Conservation (phyloP, 2,888 invertebrate species). For the Apodemia mormo region DNA sequence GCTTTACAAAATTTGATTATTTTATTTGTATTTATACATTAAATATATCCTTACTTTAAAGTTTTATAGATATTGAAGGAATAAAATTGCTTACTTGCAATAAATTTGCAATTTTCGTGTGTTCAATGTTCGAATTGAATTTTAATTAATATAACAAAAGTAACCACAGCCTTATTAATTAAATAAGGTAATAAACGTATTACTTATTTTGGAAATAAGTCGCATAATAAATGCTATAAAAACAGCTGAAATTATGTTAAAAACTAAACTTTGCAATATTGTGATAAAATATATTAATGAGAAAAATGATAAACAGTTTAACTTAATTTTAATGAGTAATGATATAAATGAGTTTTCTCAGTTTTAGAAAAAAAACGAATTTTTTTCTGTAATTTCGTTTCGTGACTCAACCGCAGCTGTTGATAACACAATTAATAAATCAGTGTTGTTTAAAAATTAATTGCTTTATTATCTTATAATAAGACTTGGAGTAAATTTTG, state of each 20-base stretch:
- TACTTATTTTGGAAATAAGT: not conserved
- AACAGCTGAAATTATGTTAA: not conserved
- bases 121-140: too few species aligned
- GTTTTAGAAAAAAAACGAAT: not conserved
- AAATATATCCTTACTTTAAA: too few species aligned
- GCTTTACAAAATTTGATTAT: too few species aligned
- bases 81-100: too few species aligned
- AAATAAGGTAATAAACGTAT: not conserved
- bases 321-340: not conserved
- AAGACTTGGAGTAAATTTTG: not conserved
- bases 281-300: not conserved
- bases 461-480: not conserved
- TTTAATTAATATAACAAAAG: not conserved
- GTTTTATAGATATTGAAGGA: too few species aligned
- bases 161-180: constrained; percentile 6
- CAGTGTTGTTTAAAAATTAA: not conserved
- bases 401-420: not conserved
- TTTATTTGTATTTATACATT: too few species aligned
- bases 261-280: not conserved
- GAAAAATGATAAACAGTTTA: not conserved
- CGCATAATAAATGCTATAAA: not conserved
- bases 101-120: too few species aligned
- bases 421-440: not conserved
- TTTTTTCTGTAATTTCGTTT: not conserved
- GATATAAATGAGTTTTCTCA: not conserved